These are phyloP conservation scores for Caenorhabditis auriculariae DNA, from an alignment of 2,888 invertebrate genomes.

Conservation along the genomic window DNA sequence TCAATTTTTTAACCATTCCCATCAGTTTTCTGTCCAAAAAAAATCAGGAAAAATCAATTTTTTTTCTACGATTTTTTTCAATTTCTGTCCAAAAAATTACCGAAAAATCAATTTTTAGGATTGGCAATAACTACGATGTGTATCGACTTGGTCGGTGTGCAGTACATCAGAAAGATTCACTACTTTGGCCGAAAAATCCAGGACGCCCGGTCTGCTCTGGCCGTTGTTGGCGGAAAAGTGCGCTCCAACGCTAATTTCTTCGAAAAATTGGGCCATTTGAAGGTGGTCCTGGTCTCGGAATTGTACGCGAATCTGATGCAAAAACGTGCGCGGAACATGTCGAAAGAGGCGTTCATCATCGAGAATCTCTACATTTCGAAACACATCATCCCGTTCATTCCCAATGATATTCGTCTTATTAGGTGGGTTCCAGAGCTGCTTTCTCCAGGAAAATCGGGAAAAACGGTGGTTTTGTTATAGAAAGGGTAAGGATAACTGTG, in stretches of 20 bases:
- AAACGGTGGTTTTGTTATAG: background rate
- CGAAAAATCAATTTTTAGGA: conserved; percentile 35
- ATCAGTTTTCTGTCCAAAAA: no score
- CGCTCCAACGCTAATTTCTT: background rate
- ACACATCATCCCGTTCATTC: conserved; percentile 63
- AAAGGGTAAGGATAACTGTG: background rate
- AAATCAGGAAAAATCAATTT: no score
- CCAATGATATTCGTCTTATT: conserved; percentile 62
- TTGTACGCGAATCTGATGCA: conserved; percentile 63
- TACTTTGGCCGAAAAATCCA: conserved; percentile 64
- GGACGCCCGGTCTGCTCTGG: conserved; percentile 61
- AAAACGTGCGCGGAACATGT: conserved; percentile 55
- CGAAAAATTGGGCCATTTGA: no score
- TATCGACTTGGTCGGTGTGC: conserved; percentile 63
- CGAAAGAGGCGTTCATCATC: conserved; percentile 62
- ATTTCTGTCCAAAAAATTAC: no score
- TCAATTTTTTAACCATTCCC: no score
- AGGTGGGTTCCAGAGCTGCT: conserved; percentile 36
- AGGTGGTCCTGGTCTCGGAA: conserved; percentile 63
- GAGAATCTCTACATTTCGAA: conserved; percentile 63
- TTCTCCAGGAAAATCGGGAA: no score
- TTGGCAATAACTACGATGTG: conserved; percentile 64
- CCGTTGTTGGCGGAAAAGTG: conserved; percentile 64
- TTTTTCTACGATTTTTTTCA: no score
- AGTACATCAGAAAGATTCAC: conserved; percentile 64